Conservation (phyloP, 2,888 invertebrate species). For the Tricholauxania praeusta region DNA sequence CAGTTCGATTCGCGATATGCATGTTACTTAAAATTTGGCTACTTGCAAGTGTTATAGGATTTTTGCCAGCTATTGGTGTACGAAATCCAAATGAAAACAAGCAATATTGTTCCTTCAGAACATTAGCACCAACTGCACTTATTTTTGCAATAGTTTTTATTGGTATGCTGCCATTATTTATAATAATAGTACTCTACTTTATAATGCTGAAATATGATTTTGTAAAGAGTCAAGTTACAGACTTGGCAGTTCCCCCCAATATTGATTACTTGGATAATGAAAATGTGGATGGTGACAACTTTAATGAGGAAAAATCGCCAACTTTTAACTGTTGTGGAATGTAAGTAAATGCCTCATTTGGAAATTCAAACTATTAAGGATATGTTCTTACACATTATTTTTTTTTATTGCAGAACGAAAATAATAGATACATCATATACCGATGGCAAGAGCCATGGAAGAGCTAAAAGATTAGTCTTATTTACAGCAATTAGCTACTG, state of each 20-base stretch:
- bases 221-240: constrained; percentile 70
- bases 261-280: too few species aligned
- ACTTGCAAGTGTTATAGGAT: constrained; percentile 72
- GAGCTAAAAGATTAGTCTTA: constrained; percentile 74
- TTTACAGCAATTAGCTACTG: constrained; percentile 74
- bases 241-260: too few species aligned
- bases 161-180: constrained; percentile 70
- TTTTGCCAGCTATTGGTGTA: constrained; percentile 74
- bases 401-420: constrained; percentile 39
- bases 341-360: constrained; percentile 30
- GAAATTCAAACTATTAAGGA: too few species aligned
- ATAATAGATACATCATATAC: constrained; percentile 43
- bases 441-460: constrained; percentile 71
- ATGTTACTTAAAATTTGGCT: constrained; percentile 72
- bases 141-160: constrained; percentile 71
- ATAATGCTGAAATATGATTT: constrained; percentile 73
- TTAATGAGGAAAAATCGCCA: too few species aligned
- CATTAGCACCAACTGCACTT: constrained; percentile 71
- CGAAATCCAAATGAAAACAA: constrained; percentile 70
- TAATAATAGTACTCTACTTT: constrained; percentile 70
- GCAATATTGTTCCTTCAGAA: constrained; percentile 72
- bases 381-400: not conserved
- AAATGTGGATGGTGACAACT: too few species aligned
- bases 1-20: constrained; percentile 69
- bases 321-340: constrained; percentile 41